Percentiles rank a stretch among this genome's conserved stretches.
These are phyloP conservation scores for Luscinia megarhynchos DNA, from an alignment of 2,797 vertebrate species.

Conservation along the genomic window DNA sequence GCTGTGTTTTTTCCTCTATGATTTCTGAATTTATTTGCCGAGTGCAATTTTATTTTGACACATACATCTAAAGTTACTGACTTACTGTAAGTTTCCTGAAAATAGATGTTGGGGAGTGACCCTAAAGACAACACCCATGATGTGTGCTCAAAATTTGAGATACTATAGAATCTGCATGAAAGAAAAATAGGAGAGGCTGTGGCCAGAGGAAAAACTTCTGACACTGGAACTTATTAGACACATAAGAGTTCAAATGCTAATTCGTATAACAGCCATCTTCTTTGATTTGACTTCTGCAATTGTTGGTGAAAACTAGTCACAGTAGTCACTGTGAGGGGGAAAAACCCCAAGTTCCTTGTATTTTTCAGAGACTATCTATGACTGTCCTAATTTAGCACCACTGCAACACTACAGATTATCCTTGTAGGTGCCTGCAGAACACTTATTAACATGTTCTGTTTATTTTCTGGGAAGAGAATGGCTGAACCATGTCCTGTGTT, in stretches of 20 bases:
- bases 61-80: neutral
- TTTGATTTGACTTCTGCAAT: neutral
- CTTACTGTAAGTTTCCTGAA: neutral
- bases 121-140: neutral
- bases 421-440: neutral
- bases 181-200: neutral
- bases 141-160: neutral
- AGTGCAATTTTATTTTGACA: slow-evolving; percentile 9
- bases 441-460: neutral
- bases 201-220: neutral
- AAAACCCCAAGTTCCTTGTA: accelerated
- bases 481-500: neutral
- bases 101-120: neutral
- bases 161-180: neutral
- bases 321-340: neutral
- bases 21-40: neutral
- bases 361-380: neutral
- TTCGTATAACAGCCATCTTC: neutral
- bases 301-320: neutral
- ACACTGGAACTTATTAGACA: neutral
- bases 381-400: neutral
- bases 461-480: neutral
- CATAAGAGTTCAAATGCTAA: neutral
- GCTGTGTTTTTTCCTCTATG: neutral
- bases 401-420: neutral